These are phyloP conservation scores for Drosophila rubida DNA, from an alignment of 2,888 invertebrate genomes.

Conservation along the genomic window DNA sequence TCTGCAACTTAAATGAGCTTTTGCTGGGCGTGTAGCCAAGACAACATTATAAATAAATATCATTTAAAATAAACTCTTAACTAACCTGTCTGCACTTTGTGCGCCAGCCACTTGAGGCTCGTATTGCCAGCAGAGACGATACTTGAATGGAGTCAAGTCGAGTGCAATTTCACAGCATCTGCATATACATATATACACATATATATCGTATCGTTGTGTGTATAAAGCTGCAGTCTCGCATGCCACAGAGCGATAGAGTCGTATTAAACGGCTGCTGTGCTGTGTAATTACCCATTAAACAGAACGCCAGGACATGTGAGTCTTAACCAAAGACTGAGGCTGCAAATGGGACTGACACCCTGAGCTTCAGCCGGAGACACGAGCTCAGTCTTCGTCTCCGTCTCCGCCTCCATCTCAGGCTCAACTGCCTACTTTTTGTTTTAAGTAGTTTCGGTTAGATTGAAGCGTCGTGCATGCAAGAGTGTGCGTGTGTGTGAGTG, in stretches of 20 bases:
- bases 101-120: conserved; percentile 48
- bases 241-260: conserved; percentile 8
- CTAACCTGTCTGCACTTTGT: conserved; percentile 78
- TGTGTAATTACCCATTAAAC: conserved; percentile 79
- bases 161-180: conserved; percentile 60
- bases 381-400: conserved; percentile 2
- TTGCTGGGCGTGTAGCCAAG: conserved; percentile 39
- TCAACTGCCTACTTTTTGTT: conserved; percentile 68
- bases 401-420: no score
- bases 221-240: conserved; percentile 2
- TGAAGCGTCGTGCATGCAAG: conserved; percentile 21
- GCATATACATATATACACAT: conserved; percentile 2
- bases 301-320: conserved; percentile 53
- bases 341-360: neutral
- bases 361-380: conserved; percentile 5
- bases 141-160: conserved; percentile 63
- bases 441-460: conserved; percentile 68
- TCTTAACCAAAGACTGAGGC: conserved; percentile 26
- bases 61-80: conserved; percentile 77
- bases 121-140: conserved; percentile 36
- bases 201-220: neutral
- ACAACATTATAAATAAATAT: conserved; percentile 76
- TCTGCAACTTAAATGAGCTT: conserved; percentile 78
- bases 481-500: conserved; percentile 6
- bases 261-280: conserved; percentile 70